Evolutionary conservation across 2,888 invertebrate genomes (phyloP).

Genomic region (Tipula unca): DNA sequence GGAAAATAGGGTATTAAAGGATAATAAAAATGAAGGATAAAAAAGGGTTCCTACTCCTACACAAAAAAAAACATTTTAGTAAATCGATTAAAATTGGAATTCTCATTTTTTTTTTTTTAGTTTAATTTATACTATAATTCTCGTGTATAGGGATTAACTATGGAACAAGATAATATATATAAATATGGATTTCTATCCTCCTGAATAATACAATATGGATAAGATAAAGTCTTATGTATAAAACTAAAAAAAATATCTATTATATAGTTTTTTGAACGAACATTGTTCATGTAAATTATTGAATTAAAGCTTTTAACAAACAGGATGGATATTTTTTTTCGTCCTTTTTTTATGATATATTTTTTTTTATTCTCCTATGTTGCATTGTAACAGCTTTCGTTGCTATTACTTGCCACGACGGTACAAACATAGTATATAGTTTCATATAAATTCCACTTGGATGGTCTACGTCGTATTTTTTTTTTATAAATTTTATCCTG

Average conservation of each 20-base stretch:
- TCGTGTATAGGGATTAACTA: background rate
- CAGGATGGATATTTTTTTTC: background rate
- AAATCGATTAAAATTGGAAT: slow-evolving; percentile 8
- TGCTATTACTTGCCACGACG: background rate
- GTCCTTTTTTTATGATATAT: background rate
- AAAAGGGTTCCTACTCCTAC: too few species aligned
- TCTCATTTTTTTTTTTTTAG: background rate
- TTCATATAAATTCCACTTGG: background rate
- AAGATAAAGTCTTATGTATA: background rate
- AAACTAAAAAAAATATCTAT: background rate
- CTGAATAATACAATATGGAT: background rate
- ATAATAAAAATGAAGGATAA: background rate
- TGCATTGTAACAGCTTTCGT: background rate
- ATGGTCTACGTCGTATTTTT: background rate
- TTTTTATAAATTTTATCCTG: background rate
- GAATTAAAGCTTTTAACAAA: slow-evolving; percentile 8
- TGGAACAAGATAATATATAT: background rate
- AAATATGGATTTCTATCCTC: background rate
- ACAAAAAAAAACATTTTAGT: background rate
- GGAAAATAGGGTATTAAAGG: background rate
- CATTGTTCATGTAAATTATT: background rate
- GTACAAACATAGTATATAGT: background rate
- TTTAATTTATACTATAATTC: background rate
- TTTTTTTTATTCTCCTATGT: background rate
- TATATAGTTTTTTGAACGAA: background rate